Base-by-base conservation (phyloP, 2,888 invertebrate genomes). In the Pachymerium ferrugineum region DNA sequence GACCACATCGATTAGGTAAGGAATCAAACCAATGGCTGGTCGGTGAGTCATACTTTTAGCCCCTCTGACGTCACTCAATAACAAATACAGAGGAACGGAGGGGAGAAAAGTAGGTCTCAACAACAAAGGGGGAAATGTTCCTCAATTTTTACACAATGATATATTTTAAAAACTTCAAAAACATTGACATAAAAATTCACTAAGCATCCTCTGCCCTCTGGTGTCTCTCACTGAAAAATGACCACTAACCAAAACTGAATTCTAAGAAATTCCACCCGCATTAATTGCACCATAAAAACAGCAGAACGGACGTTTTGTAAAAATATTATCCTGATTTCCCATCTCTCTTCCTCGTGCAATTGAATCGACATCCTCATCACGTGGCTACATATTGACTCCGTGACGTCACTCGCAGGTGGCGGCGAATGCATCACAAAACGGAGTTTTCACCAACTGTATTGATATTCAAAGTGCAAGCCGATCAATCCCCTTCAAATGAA, bases 1-100 rank as follows among this genome's bases (percentile, higher is more conserved):
- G 47, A 47, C 47, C 22, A 47, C 47, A 47, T n/a, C 47, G 47
- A 47, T 47, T 19, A 47, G 47, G 47, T 47, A 47, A 47, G 47
- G n/a, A n/a, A n/a, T n/a, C n/a, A 3, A 47, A 47, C 47, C 16
- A 47, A 47, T 16, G 47, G 47, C n/a, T 47, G 19, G 22, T 16
- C n/a, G 14, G 38, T n/a, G 3, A 47, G 47, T 6, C n/a, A 19
- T 22, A 16, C 47, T 22, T 22, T 47, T 47, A 3, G 47, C 22
- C 47, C 19, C 47, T 8, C 47, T 8, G 47, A 47, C 2, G 2
- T 8, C 47, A 47, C 2, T 2, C 16, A 47, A 16, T 19, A 6
- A 22, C n/a, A 3, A 47, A 16, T 47, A 47, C n/a, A n/a, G n/a
- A n/a, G n/a, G n/a, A n/a, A n/a, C n/a, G n/a, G n/a, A 47, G n/a